Evolutionary conservation across 1,140 invertebrate species (phyloP).

Genomic region (Drosophila virilis): DNA sequence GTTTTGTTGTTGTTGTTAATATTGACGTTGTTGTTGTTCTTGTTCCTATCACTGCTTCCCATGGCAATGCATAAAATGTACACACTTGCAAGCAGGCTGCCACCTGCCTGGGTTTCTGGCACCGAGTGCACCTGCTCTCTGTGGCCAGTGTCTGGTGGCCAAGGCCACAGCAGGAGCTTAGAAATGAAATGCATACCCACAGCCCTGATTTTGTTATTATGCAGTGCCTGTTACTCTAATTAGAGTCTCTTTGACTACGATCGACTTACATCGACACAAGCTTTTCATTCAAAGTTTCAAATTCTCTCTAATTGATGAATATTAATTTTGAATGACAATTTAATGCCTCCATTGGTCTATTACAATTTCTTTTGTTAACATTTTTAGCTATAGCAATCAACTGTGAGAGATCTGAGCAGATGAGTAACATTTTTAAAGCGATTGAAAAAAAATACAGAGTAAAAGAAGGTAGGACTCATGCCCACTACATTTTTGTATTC

Average conservation of each 20-base stretch:
- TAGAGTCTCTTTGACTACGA: conserved; percentile 48
- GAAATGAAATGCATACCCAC: conserved; percentile 5
- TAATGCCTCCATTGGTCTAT: neutral
- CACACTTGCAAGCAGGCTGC: neutral
- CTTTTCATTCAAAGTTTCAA: conserved; percentile 36
- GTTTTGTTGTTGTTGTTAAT: conserved; percentile 12
- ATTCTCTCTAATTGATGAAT: conserved; percentile 2
- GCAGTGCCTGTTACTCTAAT: conserved; percentile 34
- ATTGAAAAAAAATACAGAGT: neutral
- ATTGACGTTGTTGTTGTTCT: conserved; percentile 8
- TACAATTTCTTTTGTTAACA: too few relatives aligned
- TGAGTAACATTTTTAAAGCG: too few relatives aligned
- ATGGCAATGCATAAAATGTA: conserved; percentile 31
- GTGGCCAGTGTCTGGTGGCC: neutral
- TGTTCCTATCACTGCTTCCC: conserved; percentile 27
- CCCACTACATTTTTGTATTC: too few relatives aligned
- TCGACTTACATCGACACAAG: conserved; percentile 28
- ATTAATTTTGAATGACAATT: neutral
- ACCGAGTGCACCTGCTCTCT: neutral
- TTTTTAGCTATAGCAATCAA: too few relatives aligned
- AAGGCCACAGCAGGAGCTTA: conserved; percentile 6
- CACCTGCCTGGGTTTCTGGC: conserved; percentile 1
- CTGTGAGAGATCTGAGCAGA: too few relatives aligned
- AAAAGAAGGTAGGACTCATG: too few relatives aligned
- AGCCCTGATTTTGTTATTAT: conserved; percentile 13